Percentiles rank a stretch among this genome's conserved stretches.
Evolutionary conservation across 1,140 invertebrate species (phyloP).

Genomic region (Drosophila nigrodunni): DNA sequence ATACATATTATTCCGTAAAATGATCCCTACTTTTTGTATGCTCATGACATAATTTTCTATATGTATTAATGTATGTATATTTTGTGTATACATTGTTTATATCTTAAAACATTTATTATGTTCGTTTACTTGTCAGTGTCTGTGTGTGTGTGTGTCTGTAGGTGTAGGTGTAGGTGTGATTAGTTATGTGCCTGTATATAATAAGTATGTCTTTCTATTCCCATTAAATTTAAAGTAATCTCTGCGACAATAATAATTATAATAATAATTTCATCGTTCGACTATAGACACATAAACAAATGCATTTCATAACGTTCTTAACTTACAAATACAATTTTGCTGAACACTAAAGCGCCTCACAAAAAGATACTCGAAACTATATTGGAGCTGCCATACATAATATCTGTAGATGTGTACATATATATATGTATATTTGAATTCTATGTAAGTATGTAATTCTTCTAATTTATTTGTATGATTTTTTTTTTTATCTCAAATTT

Average conservation of each 20-base stretch:
- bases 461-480: constrained; percentile 23
- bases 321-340: constrained; percentile 62
- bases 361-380: constrained; percentile 65
- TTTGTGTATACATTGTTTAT: constrained; percentile 72
- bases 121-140: constrained; percentile 39
- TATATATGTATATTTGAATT: constrained; percentile 14
- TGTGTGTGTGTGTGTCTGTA: constrained; percentile 7
- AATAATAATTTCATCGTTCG: constrained; percentile 59
- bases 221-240: constrained; percentile 79
- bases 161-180: constrained; percentile 26
- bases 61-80: constrained; percentile 66
- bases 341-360: constrained; percentile 75
- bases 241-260: constrained; percentile 79
- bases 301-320: constrained; percentile 60
- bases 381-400: constrained; percentile 62
- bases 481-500: constrained; percentile 18
- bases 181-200: constrained; percentile 21
- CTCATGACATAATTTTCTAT: constrained; percentile 79
- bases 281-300: constrained; percentile 72
- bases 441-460: constrained; percentile 21
- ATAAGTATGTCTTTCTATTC: constrained; percentile 38
- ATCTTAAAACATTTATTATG: constrained; percentile 69
- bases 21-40: constrained; percentile 84
- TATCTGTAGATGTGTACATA: constrained; percentile 28
- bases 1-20: constrained; percentile 75